Conservation (phyloP, 23 tunicate species). For the Ascidia mentula region DNA sequence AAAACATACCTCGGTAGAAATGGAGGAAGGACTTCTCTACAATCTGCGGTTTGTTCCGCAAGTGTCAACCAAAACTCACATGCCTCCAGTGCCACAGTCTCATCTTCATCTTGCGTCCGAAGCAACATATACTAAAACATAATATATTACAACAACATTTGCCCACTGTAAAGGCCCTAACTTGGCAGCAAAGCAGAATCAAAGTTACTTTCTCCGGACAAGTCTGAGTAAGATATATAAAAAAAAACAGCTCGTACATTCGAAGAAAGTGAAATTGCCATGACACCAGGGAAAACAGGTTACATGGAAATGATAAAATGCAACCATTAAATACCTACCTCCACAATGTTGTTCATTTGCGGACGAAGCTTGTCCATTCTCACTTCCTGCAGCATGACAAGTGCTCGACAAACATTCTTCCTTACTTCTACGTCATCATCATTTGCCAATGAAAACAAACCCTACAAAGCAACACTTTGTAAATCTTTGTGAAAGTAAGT, state of each 20-base stretch:
- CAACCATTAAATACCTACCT: constrained; percentile 49
- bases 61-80: constrained; percentile 96
- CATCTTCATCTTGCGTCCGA: constrained; percentile 87
- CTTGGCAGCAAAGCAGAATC: not conserved
- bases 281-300: too few relatives aligned
- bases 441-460: constrained; percentile 77
- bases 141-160: too few relatives aligned
- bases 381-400: constrained; percentile 94
- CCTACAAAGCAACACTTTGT: constrained; percentile 21
- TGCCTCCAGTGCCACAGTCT: constrained; percentile 84
- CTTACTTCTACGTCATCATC: constrained; percentile 86
- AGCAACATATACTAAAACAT: constrained; percentile 70
- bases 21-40: constrained; percentile 55
- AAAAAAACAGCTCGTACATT: too few relatives aligned
- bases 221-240: too few relatives aligned
- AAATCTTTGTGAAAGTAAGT: not conserved
- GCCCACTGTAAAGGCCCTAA: not conserved
- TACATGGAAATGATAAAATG: too few relatives aligned
- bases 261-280: too few relatives aligned
- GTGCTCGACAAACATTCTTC: constrained; percentile 81
- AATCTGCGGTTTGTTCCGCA: constrained; percentile 79
- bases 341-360: constrained; percentile 75
- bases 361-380: constrained; percentile 88
- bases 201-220: not conserved
- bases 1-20: constrained; percentile 59